These are phyloP conservation scores for Zygaena filipendulae DNA, from an alignment of 2,888 invertebrate genomes.

Conservation along the genomic window DNA sequence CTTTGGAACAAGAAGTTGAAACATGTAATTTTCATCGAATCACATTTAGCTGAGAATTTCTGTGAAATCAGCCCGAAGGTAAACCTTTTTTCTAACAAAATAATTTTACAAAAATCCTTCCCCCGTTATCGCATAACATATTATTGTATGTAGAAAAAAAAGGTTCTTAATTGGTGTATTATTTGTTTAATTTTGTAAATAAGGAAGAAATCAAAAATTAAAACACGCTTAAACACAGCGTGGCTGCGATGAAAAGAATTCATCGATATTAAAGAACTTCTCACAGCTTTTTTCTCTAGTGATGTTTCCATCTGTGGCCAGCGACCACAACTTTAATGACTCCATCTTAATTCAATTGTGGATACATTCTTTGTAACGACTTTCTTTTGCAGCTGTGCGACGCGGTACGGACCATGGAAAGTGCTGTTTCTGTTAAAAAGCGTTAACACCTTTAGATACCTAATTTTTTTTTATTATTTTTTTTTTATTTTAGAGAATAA, in stretches of 20 bases:
- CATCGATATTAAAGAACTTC: conserved; percentile 12
- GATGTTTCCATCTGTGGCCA: conserved; percentile 26
- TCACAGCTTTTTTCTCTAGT: conserved; percentile 18
- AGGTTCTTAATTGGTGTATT: too few relatives aligned
- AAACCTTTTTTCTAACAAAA: neutral
- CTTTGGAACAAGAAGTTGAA: too few relatives aligned
- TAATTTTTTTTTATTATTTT: too few relatives aligned
- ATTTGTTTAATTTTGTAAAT: conserved; percentile 1
- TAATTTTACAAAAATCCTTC: neutral
- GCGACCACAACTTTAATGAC: conserved; percentile 32
- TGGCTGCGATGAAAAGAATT: conserved; percentile 6
- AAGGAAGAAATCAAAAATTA: conserved; percentile 4
- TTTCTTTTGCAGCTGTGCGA: conserved; percentile 20
- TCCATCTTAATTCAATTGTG: conserved; percentile 53
- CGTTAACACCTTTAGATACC: too few relatives aligned
- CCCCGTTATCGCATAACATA: too few relatives aligned
- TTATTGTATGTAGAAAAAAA: neutral
- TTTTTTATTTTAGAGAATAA: conserved; percentile 14
- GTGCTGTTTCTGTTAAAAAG: too few relatives aligned
- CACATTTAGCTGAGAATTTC: conserved; percentile 1
- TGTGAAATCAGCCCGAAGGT: too few relatives aligned
- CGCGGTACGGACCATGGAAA: too few relatives aligned
- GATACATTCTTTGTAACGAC: conserved; percentile 35
- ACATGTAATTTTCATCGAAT: too few relatives aligned
- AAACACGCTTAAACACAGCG: conserved; percentile 6